Percentiles rank a stretch among this genome's conserved stretches.
Evolutionary conservation across 2,113 vertebrate species (phyloP).

Genomic region (Lophochroa leadbeateri): DNA sequence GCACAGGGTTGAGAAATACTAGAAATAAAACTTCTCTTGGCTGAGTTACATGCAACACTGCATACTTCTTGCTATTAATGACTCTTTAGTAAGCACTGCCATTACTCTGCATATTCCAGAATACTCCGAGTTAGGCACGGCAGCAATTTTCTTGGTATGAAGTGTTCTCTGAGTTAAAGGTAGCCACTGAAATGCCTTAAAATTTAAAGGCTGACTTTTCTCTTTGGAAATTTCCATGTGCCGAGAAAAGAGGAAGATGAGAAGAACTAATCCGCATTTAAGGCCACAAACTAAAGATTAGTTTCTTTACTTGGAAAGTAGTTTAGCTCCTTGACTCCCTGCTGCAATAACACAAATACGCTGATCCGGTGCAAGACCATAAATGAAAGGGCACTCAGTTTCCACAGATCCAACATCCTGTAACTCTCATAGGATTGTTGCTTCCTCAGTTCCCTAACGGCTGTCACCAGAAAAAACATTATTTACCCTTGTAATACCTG

Average conservation of each 20-base stretch:
- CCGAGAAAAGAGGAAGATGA: not conserved
- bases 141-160: not conserved
- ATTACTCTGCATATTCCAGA: not conserved
- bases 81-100: not conserved
- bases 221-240: not conserved
- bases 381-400: not conserved
- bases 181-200: not conserved
- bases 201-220: not conserved
- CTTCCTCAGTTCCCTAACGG: not conserved
- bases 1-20: not conserved
- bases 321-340: not conserved
- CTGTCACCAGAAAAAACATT: conserved; percentile 16
- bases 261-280: not conserved
- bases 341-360: not conserved
- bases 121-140: not conserved
- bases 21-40: conserved; percentile 9
- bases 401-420: not conserved
- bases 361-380: not conserved
- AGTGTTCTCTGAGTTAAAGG: not conserved
- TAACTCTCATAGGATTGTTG: not conserved
- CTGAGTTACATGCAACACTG: not conserved
- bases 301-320: not conserved
- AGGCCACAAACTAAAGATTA: not conserved
- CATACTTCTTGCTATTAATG: not conserved
- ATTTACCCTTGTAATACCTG: conserved; percentile 43